Base-by-base conservation (phyloP, 2,797 vertebrate species). In the Anguilla obscura region DNA sequence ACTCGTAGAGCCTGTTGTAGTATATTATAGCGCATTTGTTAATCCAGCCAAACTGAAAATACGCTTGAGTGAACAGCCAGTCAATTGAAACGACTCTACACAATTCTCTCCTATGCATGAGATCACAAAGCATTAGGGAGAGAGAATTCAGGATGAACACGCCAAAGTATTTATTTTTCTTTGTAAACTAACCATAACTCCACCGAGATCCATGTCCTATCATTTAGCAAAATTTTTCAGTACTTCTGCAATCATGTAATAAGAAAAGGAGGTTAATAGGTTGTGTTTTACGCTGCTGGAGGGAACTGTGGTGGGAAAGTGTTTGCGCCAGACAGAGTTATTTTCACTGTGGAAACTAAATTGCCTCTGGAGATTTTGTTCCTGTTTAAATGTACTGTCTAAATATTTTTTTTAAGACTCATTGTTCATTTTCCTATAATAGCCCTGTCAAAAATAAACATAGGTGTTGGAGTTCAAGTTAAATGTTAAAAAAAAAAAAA, bases 371-470 rank as follows among this genome's bases (percentile, higher is more conserved):
- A 45, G 74, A 79, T 79, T 21, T 36, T 21, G 14, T 21, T 21
- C 33, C 74, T 76, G 14, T 16, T 36, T 40, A 76, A 33, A 33
- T 76, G 71, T 45, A 10, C 24, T 27, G 36, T 40, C 74, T 79
- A 36, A 18, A 40, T 79, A 4, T 45, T 5, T 45, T 40, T 45
- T 71, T 12, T 36, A 79, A 74, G 74, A 36, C 21, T 79, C 33
- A 79, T 79, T 45, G 36, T 36, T 79, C 74, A 79, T 79, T 79
- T 21, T 79, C 33, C 36, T 40, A 45, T 79, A 79, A 79, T 79
- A 40, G 33, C 36, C 74, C 74, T 45, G 33, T 45, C 69, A 74
- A 16, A 40, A 79, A 79, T 79, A 79, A 79, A 79, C 33, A 79
- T 79, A 24, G 36, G 33, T 79, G 36, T 12, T 45, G 74, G 33